Evolutionary conservation across 2,888 invertebrate genomes (phyloP).

Genomic region (Emmelina monodactyla): DNA sequence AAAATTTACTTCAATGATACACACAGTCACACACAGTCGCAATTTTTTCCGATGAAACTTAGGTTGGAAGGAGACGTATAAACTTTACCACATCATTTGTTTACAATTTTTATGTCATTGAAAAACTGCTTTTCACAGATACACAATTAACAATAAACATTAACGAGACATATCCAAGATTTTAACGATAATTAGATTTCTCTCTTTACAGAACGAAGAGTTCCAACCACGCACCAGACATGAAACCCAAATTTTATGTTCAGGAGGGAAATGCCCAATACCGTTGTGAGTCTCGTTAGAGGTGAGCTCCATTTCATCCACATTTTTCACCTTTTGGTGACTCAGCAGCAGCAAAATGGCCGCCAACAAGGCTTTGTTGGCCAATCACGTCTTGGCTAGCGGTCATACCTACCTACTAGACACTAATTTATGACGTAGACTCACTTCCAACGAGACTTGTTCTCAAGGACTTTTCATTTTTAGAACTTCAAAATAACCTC

Average conservation of each 20-base stretch:
- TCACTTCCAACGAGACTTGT: slow-evolving; percentile 61
- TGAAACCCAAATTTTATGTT: slow-evolving; percentile 65
- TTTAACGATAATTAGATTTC: too few species aligned
- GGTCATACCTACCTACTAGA: slow-evolving; percentile 49
- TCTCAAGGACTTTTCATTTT: slow-evolving; percentile 63
- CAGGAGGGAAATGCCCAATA: slow-evolving; percentile 65
- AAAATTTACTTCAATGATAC: too few species aligned
- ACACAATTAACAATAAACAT: too few species aligned
- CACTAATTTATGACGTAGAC: slow-evolving; percentile 48
- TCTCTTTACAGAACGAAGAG: neutral
- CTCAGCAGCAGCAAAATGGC: slow-evolving; percentile 73
- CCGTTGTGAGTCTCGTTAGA: slow-evolving; percentile 68
- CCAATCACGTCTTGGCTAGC: slow-evolving; percentile 46
- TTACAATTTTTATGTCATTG: too few species aligned
- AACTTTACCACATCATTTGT: too few species aligned
- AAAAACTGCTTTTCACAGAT: too few species aligned
- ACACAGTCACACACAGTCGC: too few species aligned
- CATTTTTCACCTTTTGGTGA: slow-evolving; percentile 71
- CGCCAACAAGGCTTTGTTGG: slow-evolving; percentile 61
- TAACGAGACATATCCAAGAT: too few species aligned
- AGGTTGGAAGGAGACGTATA: too few species aligned
- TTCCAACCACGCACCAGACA: slow-evolving; percentile 17
- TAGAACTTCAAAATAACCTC: too few species aligned
- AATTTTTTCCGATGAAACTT: too few species aligned
- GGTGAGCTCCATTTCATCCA: slow-evolving; percentile 62